Conservation (phyloP, 2,888 invertebrate species). For the Lasioglossum villosulum region DNA sequence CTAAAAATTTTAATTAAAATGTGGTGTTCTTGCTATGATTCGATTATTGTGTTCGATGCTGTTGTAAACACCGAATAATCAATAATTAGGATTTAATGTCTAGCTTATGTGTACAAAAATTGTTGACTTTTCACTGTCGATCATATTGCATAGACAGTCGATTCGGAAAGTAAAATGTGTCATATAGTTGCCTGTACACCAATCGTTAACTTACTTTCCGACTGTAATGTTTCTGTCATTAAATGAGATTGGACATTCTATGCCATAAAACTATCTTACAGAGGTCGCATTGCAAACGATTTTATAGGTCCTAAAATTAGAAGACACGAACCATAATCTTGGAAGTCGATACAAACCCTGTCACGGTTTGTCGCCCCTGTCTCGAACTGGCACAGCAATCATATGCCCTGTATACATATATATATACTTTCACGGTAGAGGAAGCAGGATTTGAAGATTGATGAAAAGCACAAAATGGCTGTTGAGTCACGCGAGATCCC, state of each 20-base stretch:
- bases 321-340: slow-evolving; percentile 8
- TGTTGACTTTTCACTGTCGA: no score
- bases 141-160: no score
- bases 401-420: neutral
- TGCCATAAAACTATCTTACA: neutral
- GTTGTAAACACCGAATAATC: no score
- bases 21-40: neutral
- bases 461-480: slow-evolving; percentile 42
- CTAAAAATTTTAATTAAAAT: neutral
- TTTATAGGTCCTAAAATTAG: neutral
- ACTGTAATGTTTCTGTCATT: neutral
- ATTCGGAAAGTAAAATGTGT: no score
- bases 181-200: no score
- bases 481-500: slow-evolving; percentile 66
- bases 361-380: slow-evolving; percentile 33
- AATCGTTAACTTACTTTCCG: no score
- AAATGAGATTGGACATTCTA: neutral
- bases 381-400: slow-evolving; percentile 56
- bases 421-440: slow-evolving; percentile 6
- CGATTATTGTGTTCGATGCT: no score
- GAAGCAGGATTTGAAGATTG: slow-evolving; percentile 47
- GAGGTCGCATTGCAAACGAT: slow-evolving; percentile 1
- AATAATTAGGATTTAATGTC: no score
- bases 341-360: slow-evolving; percentile 23
- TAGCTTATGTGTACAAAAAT: no score